A percentile compares a stretch with the other conserved stretches of the same genome.
Evolutionary conservation across 2,113 vertebrate species (phyloP).

Genomic region (Strix uralensis): DNA sequence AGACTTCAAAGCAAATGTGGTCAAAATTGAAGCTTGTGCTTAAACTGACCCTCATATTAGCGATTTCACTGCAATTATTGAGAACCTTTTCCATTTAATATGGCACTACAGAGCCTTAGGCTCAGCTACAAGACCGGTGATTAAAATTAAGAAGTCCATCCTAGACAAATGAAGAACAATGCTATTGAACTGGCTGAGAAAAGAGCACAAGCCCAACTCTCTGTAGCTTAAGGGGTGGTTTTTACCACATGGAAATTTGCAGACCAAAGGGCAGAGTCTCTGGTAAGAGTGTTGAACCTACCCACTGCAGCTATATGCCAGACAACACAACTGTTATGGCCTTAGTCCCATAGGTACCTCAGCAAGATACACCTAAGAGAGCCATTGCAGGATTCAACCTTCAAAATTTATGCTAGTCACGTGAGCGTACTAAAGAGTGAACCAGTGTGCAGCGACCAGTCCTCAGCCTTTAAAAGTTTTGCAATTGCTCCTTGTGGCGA

Average conservation of each 20-base stretch:
- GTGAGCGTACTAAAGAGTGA: neutral
- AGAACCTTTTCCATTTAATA: neutral
- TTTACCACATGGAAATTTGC: neutral
- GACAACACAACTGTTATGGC: fast-evolving
- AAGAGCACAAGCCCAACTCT: neutral
- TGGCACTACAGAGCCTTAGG: neutral
- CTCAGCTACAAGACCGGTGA: neutral
- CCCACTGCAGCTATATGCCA: neutral
- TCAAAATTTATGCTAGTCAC: neutral
- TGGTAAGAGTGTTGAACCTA: neutral
- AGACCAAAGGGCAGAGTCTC: neutral
- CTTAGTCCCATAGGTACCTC: neutral
- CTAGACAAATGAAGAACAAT: neutral
- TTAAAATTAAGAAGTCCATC: neutral
- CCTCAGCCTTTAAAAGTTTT: neutral
- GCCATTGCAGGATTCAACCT: neutral
- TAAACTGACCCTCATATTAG: neutral
- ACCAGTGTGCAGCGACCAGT: fast-evolving
- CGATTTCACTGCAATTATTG: neutral
- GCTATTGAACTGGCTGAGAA: neutral
- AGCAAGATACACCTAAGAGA: neutral
- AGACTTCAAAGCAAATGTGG: neutral
- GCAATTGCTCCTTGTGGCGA: neutral
- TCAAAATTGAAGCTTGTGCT: neutral
- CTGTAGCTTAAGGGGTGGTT: neutral